Evolutionary conservation across 1,140 invertebrate genomes (phyloP).

Genomic region (Cotesia glomerata): DNA sequence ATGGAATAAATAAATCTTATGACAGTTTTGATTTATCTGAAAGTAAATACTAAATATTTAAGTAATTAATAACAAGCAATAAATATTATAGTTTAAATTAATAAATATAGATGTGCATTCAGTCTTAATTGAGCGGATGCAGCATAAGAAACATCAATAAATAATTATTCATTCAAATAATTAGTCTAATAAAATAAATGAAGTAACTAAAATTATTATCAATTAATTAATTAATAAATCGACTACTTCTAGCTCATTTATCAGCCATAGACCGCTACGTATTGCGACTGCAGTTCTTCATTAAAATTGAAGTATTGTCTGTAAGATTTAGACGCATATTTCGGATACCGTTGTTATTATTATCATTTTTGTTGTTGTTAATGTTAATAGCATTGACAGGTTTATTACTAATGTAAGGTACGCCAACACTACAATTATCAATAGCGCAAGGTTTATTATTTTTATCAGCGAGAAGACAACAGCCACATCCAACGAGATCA

Average conservation of each 20-base stretch:
- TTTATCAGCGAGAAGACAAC: conserved; percentile 57
- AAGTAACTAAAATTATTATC: conserved; percentile 1
- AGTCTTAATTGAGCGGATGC: conserved; percentile 27
- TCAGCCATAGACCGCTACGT: background rate
- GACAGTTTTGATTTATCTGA: background rate
- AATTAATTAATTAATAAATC: background rate
- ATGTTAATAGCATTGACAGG: conserved; percentile 11
- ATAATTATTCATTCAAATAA: background rate
- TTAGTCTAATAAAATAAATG: background rate
- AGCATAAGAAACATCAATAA: conserved; percentile 1
- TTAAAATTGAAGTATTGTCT: conserved; percentile 21
- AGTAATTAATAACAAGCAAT: background rate
- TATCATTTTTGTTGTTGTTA: too few species aligned
- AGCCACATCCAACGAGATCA: conserved; percentile 57
- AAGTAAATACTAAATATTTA: background rate
- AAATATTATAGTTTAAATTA: background rate
- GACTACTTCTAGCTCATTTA: background rate
- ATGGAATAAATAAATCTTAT: conserved; percentile 9
- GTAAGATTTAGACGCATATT: conserved; percentile 3
- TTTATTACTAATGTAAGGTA: conserved; percentile 42
- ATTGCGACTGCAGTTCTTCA: conserved; percentile 29
- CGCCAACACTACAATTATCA: conserved; percentile 47
- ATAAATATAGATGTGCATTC: conserved; percentile 5
- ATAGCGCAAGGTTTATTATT: conserved; percentile 50
- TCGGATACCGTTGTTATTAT: conserved; percentile 43